These are phyloP conservation scores for Drosophila subquinaria DNA, from an alignment of 2,888 invertebrate genomes.

Conservation along the genomic window DNA sequence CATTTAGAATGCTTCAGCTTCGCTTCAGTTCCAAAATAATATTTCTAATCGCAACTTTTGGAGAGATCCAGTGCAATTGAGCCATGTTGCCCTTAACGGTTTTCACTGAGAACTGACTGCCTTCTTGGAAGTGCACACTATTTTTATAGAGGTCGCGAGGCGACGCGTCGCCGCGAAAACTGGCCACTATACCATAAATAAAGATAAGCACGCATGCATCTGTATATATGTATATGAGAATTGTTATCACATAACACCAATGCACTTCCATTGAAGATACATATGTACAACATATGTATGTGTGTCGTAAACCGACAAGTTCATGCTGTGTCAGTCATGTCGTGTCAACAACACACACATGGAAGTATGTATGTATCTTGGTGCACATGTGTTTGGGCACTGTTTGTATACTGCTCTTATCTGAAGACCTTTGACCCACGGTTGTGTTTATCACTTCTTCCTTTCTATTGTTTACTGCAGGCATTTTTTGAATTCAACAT, in stretches of 20 bases:
- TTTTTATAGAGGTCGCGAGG: conserved; percentile 62
- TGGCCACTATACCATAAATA: conserved; percentile 32
- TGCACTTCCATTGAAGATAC: conserved; percentile 11
- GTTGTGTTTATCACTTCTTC: conserved; percentile 47
- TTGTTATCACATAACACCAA: conserved; percentile 40
- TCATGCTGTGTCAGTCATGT: conserved; percentile 17
- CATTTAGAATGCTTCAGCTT: conserved; percentile 4
- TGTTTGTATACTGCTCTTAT: conserved; percentile 33
- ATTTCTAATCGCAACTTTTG: conserved; percentile 3
- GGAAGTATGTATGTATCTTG: not conserved
- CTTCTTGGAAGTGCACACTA: conserved; percentile 24
- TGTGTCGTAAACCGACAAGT: conserved; percentile 27
- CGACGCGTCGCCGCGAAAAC: conserved; percentile 30
- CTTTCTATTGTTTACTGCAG: conserved; percentile 26
- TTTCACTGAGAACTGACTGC: conserved; percentile 62
- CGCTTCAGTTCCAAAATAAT: not conserved
- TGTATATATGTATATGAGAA: conserved; percentile 8
- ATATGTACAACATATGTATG: conserved; percentile 5
- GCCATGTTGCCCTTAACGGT: conserved; percentile 56
- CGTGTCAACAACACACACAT: conserved; percentile 6
- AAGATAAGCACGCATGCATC: conserved; percentile 48
- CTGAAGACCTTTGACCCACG: conserved; percentile 41
- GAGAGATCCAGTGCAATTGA: not conserved
- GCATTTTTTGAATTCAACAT: conserved; percentile 15
- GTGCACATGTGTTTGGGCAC: not conserved